Base-by-base conservation (phyloP, 2,797 vertebrate species). In the Anomalospiza imberbis region DNA sequence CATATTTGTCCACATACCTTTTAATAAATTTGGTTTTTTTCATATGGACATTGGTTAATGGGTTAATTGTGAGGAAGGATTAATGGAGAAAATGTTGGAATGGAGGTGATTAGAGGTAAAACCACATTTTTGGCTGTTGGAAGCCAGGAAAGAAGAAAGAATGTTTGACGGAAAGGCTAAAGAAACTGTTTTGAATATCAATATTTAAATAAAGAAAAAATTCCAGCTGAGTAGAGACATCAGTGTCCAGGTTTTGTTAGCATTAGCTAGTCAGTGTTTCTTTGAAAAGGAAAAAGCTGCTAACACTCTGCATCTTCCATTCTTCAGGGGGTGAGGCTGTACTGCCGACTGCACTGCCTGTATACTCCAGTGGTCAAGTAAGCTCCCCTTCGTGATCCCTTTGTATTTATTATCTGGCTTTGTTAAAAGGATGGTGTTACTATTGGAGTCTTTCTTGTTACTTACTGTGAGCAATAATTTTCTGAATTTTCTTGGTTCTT, bases 301-400 rank as follows among this genome's bases (percentile, higher is more conserved):
- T 94, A 73, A 90, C 50, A 14, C 22, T 15, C 3, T 61, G 32
- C 45, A 55, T 94, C 80, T 94, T 90, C 83, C 74, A 53, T 89
- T 93, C 96, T 93, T 53, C 95, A 99, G 99, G 99, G 99, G 48
- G 99, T 99, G 95, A 98, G 99, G 93, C 98, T 99, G 51, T 99
- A 99, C 97, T 99, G 99, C 97, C 98, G 99, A 60, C 98, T 99
- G 15, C 99, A 99, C 97, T 99, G 99, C 98, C 98, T 99, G 42
- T 98, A 99, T 89, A 98, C 96, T 57, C 99, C 99, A 13, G 98
- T 99, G 90, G 98, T 99, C 97, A 99, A 99, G 99, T 99, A 98
- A 99, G 99, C 99, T 67, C 48, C 38, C 15, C 34, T 78, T 84
- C 2, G 1, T 36, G n/a, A 31, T 68, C 29, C 17, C 28, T 32